Evolutionary conservation across 2,113 vertebrate species (phyloP), one percentile per base, ranked within the genome.

Genomic region (Oncorhynchus nerka): DNA sequence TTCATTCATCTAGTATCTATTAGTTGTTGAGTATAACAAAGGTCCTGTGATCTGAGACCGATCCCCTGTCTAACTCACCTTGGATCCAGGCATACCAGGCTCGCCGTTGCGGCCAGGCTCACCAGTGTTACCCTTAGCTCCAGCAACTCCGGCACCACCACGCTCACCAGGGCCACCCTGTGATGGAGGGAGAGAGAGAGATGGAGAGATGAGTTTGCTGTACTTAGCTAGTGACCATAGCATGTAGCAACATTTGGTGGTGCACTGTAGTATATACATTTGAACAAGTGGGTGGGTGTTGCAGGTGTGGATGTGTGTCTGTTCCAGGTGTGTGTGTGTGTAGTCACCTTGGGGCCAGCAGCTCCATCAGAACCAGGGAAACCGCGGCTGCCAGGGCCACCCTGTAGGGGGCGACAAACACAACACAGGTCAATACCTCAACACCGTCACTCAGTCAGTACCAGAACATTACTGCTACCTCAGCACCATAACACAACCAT

Each of bases 91-190:
- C 71, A 99, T 92, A 64, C 98, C 98, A 73, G 97, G 87, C 85
- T 99, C 98, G 61, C 98, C 98, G 3, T 95, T 94, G 70, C 97
- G 96, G 64, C 98, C 98, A 87, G 95, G 30, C 95, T 99, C 98
- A 89, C 98, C 98, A 57, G 95, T 89, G 79, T 95, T 84, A 89
- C 97, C 97, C 93, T 99, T 98, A 89, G 96, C 86, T 82, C 96
- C 97, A 88, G 92, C 93, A 48, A 92, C 78, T 78, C 98, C 98
- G 0, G 94, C 94, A 81, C 91, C 74, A 76, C 98, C 98, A 0
- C 97, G 97, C 89, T 99, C 97, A 9, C 98, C 98, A 75, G 90
- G 75, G 55, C 94, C 94, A 84, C 98, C 98, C 98, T 99, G 80
- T 6, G 13, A 3, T 3, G 48, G 11, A 24, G 45, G 39, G 57